A percentile compares a stretch with the other conserved stretches of the same genome.
These are phyloP conservation scores for Pseudomyrmex cubaensis DNA, from an alignment of 1,140 invertebrate genomes.

Conservation along the genomic window DNA sequence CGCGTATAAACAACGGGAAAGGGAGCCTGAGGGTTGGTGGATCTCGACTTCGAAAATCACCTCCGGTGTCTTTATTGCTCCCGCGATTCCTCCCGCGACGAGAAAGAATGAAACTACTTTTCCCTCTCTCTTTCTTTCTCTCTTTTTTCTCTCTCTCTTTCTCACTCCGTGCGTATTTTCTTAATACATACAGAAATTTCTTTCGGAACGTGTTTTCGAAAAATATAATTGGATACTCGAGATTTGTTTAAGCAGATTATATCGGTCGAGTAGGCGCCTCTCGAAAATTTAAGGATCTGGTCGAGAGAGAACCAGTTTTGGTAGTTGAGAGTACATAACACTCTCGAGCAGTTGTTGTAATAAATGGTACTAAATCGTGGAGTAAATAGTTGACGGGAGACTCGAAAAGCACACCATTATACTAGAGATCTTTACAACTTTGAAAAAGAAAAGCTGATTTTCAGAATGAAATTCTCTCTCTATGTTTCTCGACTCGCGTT, in stretches of 20 bases:
- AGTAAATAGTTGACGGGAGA: conserved; percentile 18
- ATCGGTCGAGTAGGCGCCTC: too few relatives aligned
- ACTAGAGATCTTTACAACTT: conserved; percentile 33
- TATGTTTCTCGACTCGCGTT: background rate
- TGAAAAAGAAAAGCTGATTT: background rate
- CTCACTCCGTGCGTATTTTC: background rate
- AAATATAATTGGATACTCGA: background rate
- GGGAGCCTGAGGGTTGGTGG: background rate
- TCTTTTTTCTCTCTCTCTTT: too few relatives aligned
- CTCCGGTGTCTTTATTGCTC: background rate
- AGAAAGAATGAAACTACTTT: background rate
- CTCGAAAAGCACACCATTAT: conserved; percentile 23
- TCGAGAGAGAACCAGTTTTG: background rate
- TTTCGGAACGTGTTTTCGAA: background rate
- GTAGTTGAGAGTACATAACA: background rate
- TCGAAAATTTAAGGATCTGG: too few relatives aligned
- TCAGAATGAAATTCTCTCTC: conserved; percentile 14
- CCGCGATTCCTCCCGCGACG: background rate
- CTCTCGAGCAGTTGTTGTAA: background rate
- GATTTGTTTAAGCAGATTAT: background rate
- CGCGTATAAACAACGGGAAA: conserved; percentile 3
- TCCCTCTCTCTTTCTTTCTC: too few relatives aligned
- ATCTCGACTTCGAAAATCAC: conserved; percentile 30
- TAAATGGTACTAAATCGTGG: too few relatives aligned
- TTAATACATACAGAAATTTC: background rate